These are phyloP conservation scores for Serripes groenlandicus DNA, from an alignment of 2,888 invertebrate species.

Conservation along the genomic window DNA sequence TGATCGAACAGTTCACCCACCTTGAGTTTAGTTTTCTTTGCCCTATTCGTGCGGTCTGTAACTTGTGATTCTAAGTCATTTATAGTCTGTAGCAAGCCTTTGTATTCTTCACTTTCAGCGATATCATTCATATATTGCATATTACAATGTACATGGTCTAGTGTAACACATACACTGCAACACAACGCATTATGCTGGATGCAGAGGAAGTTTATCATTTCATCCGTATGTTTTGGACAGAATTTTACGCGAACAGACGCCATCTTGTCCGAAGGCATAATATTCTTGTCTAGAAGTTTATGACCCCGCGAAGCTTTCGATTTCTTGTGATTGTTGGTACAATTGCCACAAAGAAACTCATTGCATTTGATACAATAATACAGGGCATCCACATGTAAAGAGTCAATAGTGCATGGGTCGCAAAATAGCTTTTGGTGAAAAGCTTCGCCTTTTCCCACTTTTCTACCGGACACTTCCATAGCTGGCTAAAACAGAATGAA, in stretches of 20 bases:
- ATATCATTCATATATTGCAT: not conserved
- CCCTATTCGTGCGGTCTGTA: not conserved
- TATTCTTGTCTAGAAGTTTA: not conserved
- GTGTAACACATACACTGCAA: not conserved
- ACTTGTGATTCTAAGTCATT: not conserved
- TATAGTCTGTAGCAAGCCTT: not conserved
- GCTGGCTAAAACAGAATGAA: too few relatives aligned
- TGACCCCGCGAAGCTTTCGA: not conserved
- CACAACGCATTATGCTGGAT: not conserved
- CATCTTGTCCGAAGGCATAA: not conserved
- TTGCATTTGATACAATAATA: not conserved
- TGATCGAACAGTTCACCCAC: not conserved
- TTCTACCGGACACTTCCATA: slow-evolving; percentile 3
- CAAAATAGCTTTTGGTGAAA: not conserved
- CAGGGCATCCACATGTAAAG: not conserved
- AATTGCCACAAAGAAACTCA: not conserved
- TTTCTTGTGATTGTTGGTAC: not conserved
- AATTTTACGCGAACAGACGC: not conserved
- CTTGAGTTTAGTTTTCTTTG: not conserved
- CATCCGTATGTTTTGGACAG: not conserved
- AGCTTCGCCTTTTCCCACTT: too few relatives aligned
- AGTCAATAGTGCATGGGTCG: not conserved
- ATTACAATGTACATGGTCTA: not conserved
- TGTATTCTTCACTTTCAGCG: not conserved
- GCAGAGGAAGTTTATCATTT: not conserved